Conservation (phyloP, 1,140 invertebrate genomes). For the Drosophila littoralis region DNA sequence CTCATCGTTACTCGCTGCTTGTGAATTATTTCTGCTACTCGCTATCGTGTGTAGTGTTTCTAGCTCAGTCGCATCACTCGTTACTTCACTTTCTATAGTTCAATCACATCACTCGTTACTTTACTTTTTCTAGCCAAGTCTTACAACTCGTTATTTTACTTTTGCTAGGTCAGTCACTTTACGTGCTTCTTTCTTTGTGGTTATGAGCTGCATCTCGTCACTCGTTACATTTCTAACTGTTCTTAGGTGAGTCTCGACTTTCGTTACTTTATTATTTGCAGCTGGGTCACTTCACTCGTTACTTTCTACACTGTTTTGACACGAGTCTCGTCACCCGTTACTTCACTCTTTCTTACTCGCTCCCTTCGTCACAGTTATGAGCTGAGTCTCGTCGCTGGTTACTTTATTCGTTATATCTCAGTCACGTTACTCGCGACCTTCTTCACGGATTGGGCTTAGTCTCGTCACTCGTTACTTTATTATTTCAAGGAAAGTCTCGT, state of each 20-base stretch:
- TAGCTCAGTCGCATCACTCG: background rate
- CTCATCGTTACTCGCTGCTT: background rate
- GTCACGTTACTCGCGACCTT: too few species aligned
- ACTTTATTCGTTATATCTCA: background rate
- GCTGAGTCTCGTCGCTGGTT: background rate
- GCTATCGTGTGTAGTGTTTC: too few species aligned
- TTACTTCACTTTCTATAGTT: background rate
- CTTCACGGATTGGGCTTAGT: too few species aligned
- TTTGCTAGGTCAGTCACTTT: constrained; percentile 4
- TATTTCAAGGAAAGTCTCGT: too few species aligned
- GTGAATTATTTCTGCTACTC: too few species aligned
- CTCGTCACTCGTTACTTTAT: background rate
- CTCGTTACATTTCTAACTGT: background rate
- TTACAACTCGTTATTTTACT: background rate
- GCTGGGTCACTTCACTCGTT: constrained; percentile 5
- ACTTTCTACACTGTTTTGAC: too few species aligned
- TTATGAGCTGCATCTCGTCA: background rate
- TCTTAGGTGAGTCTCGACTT: too few species aligned
- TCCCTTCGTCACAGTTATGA: background rate
- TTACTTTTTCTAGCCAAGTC: too few species aligned
- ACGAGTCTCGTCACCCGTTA: background rate
- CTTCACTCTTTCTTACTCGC: background rate
- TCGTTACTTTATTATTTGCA: background rate
- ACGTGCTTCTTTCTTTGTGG: background rate
- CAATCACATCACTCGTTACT: background rate